Evolutionary conservation across 37 sponge, comb jelly and placozoan species (phyloP), one percentile per base, ranked within the genome.

Genomic region (Geodia barretti): DNA sequence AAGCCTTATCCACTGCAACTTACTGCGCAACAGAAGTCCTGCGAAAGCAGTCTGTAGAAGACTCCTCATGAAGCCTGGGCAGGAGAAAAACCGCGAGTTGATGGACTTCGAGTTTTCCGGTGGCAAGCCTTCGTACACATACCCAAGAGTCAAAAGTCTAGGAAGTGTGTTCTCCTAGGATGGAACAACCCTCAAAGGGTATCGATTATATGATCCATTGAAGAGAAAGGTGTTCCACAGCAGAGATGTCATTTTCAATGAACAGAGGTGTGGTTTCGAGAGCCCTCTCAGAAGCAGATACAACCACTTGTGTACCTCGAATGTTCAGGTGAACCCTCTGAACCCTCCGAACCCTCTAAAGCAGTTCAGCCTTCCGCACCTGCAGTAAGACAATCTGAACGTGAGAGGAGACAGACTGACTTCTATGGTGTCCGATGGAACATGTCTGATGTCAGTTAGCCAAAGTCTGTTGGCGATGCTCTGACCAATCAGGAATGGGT

Each of bases 1-100:
- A 91, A 78, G 87, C 87, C 34, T 32, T 91, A 25, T 77, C 86
- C 9, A 91, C 76, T 70, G 85, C 85, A 36, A 64, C 68, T 25
- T 90, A 84, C 43, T 90, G 54, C 62, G 85, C 19, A 90, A 90
- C 40, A 39, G 80, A 43, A 79, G 90, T 41, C 85, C 85, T 31
- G 75, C 80, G 8, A 83, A 77, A 37, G 79, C 67, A 58, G 73
- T 86, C 58, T 36, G 61, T 26, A 75, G 77, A 83, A 64, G 84
- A 88, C 83, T 36, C 89, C 89, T n/a, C 73, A 65, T 83, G 84
- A 83, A 64, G 74, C 79, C 8, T 73, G 73, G 71, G 78, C n/a
- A 39, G 82, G 82, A 58, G 41, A 67, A 31, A 82, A 65, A 35
- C 89, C 89, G 59, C 26, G 24, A 65, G 83, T 88, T 29, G 75